Conservation (phyloP, 2,888 invertebrate species). For the Petrolisthes manimaculis region DNA sequence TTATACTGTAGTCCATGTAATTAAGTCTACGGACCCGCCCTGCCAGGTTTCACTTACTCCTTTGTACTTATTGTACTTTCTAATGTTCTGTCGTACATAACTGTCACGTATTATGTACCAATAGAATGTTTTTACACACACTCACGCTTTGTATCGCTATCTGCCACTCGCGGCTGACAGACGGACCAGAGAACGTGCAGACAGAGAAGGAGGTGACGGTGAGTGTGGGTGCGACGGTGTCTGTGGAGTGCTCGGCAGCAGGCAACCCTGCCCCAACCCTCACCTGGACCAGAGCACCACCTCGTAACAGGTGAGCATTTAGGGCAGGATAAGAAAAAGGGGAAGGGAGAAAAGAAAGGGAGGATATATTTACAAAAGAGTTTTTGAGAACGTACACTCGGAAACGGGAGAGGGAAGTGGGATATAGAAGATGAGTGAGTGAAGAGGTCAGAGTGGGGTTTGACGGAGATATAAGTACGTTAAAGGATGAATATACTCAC, state of each 20-base stretch:
- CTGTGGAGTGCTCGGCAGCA: slow-evolving; percentile 53
- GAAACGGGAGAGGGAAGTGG: background rate
- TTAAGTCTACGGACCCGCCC: too few species aligned
- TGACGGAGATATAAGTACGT: background rate
- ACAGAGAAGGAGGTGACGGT: slow-evolving; percentile 47
- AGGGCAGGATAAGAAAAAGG: background rate
- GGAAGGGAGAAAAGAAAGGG: background rate
- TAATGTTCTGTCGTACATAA: too few species aligned
- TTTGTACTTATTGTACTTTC: too few species aligned
- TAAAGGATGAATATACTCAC: too few species aligned
- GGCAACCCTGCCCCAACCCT: slow-evolving; percentile 59
- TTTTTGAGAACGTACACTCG: background rate
- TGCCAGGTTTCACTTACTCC: too few species aligned
- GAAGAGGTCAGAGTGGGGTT: background rate
- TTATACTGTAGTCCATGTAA: too few species aligned
- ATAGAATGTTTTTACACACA: too few species aligned
- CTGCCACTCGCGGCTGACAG: slow-evolving; percentile 6
- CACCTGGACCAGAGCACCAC: slow-evolving; percentile 40
- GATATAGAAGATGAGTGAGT: background rate
- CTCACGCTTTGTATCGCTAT: too few species aligned
- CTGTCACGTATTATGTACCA: too few species aligned
- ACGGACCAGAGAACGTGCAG: slow-evolving; percentile 51
- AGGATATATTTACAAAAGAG: background rate
- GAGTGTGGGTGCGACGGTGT: slow-evolving; percentile 37
- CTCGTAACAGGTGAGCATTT: slow-evolving; percentile 38